A percentile compares a stretch with the other conserved stretches of the same genome.
phyloP scores from a whole-genome alignment of 2,888 invertebrate species.

The Sphecodes monilicornis region DNA sequence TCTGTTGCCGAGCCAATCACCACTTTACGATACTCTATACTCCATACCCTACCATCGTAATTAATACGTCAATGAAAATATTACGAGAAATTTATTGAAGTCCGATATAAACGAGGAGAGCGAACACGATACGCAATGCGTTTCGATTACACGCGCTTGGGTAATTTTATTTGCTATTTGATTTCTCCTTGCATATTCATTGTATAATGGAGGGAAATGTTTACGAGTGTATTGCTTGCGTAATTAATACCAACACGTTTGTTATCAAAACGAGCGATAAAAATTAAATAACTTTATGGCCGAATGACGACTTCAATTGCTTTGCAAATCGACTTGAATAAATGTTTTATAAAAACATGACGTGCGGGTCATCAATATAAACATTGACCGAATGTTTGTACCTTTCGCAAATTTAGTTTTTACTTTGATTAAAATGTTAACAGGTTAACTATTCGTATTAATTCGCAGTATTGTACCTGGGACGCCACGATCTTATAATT shows the following conservation, averaged over 20 bases:
- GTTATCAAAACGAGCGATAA: neutral
- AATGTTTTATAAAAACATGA: neutral
- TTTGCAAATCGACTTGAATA: neutral
- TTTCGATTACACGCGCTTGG: neutral
- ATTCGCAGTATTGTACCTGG: too few relatives aligned
- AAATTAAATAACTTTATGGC: neutral
- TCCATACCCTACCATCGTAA: constrained; percentile 6
- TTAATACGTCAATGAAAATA: constrained; percentile 49
- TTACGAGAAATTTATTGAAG: constrained; percentile 40
- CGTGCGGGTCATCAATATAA: neutral
- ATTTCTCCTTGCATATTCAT: neutral
- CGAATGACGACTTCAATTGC: neutral
- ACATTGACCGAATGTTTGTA: neutral
- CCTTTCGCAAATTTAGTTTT: neutral
- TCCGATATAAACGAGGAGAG: neutral
- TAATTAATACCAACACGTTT: constrained; percentile 16
- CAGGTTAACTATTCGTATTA: too few relatives aligned
- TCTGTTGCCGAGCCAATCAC: constrained; percentile 8
- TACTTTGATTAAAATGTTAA: neutral
- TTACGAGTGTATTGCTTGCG: neutral
- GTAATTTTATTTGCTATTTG: neutral
- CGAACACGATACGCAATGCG: neutral
- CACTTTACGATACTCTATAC: constrained; percentile 30
- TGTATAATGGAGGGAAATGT: neutral
- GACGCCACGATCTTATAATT: too few relatives aligned